These are phyloP conservation scores for Mycalesis mineus DNA, from an alignment of 2,888 invertebrate species.

Conservation along the genomic window DNA sequence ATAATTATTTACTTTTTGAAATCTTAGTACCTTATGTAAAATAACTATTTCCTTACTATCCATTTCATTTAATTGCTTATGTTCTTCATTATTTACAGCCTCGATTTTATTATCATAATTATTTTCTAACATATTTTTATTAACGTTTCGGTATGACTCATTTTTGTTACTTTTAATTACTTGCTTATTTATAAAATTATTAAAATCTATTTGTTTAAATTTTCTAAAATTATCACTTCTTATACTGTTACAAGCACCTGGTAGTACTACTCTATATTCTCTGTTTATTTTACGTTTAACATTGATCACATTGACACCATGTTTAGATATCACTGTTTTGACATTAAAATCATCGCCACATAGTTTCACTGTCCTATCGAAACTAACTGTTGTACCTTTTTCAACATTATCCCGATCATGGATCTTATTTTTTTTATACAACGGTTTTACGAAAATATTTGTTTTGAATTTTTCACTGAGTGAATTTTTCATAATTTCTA, in stretches of 20 bases:
- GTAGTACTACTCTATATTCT: conserved; percentile 36
- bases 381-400: conserved; percentile 37
- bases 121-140: conserved; percentile 28
- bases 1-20: no score
- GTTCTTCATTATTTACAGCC: conserved; percentile 5
- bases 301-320: conserved; percentile 33
- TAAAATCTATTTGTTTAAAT: conserved; percentile 15
- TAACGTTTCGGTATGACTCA: conserved; percentile 8
- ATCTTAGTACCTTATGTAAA: conserved; percentile 34
- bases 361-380: conserved; percentile 50
- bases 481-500: conserved; percentile 32
- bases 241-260: conserved; percentile 40
- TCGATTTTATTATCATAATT: conserved; percentile 11
- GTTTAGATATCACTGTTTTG: conserved; percentile 39
- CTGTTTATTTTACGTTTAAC: conserved; percentile 34
- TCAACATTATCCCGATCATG: conserved; percentile 37
- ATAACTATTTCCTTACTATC: conserved; percentile 26
- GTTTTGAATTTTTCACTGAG: conserved; percentile 50
- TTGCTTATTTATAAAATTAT: conserved; percentile 13
- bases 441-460: conserved; percentile 57
- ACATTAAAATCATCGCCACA: conserved; percentile 50
- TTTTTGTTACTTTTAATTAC: conserved; percentile 15
- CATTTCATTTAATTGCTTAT: conserved; percentile 5
- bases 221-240: conserved; percentile 20
- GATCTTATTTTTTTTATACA: conserved; percentile 52